phyloP scores from a whole-genome alignment of 2,888 invertebrate genomes.

The Baccha elongata region DNA sequence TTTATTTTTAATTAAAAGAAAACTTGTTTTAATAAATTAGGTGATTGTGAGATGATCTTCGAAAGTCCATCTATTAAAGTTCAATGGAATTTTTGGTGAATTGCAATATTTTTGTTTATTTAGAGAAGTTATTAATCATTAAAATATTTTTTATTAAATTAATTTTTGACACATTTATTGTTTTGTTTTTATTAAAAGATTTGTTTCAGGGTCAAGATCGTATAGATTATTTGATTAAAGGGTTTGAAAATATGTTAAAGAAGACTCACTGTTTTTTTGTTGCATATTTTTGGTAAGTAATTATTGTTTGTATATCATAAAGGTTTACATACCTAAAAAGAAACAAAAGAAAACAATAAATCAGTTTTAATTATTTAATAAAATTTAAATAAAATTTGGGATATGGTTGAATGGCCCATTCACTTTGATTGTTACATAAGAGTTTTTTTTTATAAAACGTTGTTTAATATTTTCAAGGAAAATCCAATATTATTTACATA shows the following conservation, averaged over 20 bases:
- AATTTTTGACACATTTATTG: background rate
- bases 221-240: background rate
- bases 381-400: too few species aligned
- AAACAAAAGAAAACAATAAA: background rate
- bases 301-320: background rate
- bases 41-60: too few species aligned
- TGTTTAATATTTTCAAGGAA: too few species aligned
- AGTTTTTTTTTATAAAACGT: too few species aligned
- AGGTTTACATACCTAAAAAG: slow-evolving; percentile 15
- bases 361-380: too few species aligned
- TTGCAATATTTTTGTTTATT: slow-evolving; percentile 19
- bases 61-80: slow-evolving; percentile 3
- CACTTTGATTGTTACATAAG: too few species aligned
- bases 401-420: too few species aligned
- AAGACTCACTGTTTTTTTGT: background rate
- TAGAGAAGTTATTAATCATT: slow-evolving; percentile 7
- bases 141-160: background rate
- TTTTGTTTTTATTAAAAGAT: background rate
- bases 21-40: too few species aligned
- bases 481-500: too few species aligned
- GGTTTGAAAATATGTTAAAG: background rate
- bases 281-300: background rate
- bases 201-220: slow-evolving; percentile 7
- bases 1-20: slow-evolving; percentile 6
- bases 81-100: background rate